Evolutionary conservation across 2,888 invertebrate genomes (phyloP).

Genomic region (Nineta flava): DNA sequence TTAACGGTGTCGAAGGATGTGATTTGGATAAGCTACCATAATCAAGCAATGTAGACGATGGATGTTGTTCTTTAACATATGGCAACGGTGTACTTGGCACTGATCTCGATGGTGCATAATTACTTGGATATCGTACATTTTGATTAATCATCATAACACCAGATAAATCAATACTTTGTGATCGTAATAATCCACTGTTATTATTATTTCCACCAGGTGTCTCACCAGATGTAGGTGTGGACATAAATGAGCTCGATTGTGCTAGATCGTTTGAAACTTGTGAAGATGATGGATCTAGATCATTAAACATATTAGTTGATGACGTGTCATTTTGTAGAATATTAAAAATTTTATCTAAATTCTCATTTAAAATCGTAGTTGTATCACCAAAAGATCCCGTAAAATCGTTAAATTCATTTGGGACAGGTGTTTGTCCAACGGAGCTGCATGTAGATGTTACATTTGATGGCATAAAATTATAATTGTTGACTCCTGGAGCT

Average conservation of each 20-base stretch:
- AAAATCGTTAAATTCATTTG: conserved; percentile 57
- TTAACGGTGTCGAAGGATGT: conserved; percentile 59
- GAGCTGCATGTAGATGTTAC: conserved; percentile 41
- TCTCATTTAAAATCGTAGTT: conserved; percentile 33
- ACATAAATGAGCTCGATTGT: not conserved
- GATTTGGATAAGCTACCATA: conserved; percentile 41
- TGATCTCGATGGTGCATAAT: conserved; percentile 38
- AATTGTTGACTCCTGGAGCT: conserved; percentile 4
- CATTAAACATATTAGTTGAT: not conserved
- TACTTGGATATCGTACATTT: conserved; percentile 18
- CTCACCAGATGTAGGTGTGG: not conserved
- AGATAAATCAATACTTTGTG: conserved; percentile 19
- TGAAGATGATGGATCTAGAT: not conserved
- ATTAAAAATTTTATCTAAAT: conserved; percentile 47
- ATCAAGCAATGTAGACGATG: conserved; percentile 23
- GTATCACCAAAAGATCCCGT: conserved; percentile 42
- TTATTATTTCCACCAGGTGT: not conserved
- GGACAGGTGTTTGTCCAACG: conserved; percentile 50
- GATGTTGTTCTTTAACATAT: conserved; percentile 25
- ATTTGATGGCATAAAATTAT: conserved; percentile 17
- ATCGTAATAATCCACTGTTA: conserved; percentile 9
- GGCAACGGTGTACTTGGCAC: conserved; percentile 54
- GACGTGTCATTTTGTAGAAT: conserved; percentile 29
- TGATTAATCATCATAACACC: conserved; percentile 9
- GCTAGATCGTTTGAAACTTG: not conserved